Base-by-base conservation (phyloP, 2,888 invertebrate species). In the Lasioglossum leucozonium region DNA sequence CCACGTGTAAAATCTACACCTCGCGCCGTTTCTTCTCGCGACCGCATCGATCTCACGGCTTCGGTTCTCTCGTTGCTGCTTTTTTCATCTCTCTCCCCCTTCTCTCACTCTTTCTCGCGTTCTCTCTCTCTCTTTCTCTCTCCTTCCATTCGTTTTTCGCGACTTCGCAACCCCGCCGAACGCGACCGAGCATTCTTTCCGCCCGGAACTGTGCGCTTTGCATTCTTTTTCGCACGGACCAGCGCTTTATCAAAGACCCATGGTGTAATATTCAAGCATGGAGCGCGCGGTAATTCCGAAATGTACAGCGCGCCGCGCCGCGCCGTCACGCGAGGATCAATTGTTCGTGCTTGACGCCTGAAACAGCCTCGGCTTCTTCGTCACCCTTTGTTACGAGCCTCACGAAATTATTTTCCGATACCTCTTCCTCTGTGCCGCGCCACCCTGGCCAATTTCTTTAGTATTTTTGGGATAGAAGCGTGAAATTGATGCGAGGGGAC, bases 1-100 rank as follows among this genome's bases (percentile, higher is more conserved):
- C 88, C 87, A 85, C 86, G 88, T 88, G 87, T 84, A 85, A 81
- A 88, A 75, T 80, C 71, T 82, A 83, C 85, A 73, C 83, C 58
- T 72, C 55, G 67, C 71, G 47, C 44, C 77, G 40, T 84, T 82
- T 74, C 75, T 72, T 80, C 47, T 16, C 71, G 34, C 47, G 30
- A 34, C 37, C 67, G 16, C 62, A 13, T 77, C 55, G 79, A n/a
- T 80, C 34, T 67, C 74, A 75, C 79, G 76, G 79, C 79, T 75
- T 55, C 11, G 55, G 55, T 55, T n/a, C n/a, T 55, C 55, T 55
- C 55, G 40, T 72, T 40, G 34, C 22, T 69, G 58, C 58, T 71
- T 75, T 82, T 58, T 55, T 58, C 51, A 55, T 65, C 10, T 16
- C 65, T 18, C 65, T 8, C 65, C 2, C 18, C 65, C 2, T 8